Evolutionary conservation across 2,113 vertebrate species (phyloP).

Genomic region (Ancistrus triradiatus): DNA sequence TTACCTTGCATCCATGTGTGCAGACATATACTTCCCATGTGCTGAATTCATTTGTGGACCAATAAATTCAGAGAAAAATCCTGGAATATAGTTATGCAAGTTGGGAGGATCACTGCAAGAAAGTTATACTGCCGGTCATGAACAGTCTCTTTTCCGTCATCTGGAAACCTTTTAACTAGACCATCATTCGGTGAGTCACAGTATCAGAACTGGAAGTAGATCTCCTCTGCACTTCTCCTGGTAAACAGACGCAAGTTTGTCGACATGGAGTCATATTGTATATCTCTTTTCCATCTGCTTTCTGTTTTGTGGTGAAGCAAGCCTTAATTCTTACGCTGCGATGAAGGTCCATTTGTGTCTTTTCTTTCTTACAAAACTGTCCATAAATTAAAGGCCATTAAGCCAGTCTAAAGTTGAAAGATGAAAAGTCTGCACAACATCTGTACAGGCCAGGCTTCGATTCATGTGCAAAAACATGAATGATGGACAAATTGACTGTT

Average conservation of each 20-base stretch:
- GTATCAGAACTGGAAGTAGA: too few relatives aligned
- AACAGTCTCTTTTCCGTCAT: too few relatives aligned
- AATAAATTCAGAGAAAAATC: too few relatives aligned
- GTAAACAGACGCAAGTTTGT: slow-evolving; percentile 21
- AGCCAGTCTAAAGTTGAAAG: slow-evolving; percentile 8
- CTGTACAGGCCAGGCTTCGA: neutral
- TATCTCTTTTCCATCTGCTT: slow-evolving; percentile 31
- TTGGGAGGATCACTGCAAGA: too few relatives aligned
- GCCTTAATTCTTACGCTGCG: neutral
- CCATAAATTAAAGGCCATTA: slow-evolving; percentile 18
- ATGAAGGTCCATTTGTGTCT: neutral
- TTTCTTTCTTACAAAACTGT: slow-evolving; percentile 8
- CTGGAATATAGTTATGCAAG: too few relatives aligned
- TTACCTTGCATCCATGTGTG: too few relatives aligned
- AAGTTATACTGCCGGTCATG: too few relatives aligned
- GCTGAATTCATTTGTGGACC: too few relatives aligned
- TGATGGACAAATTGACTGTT: slow-evolving; percentile 5
- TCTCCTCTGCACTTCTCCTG: neutral
- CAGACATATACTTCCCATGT: too few relatives aligned
- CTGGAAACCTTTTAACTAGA: too few relatives aligned
- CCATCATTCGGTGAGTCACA: too few relatives aligned
- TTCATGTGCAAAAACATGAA: slow-evolving; percentile 6
- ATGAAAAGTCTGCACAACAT: neutral
- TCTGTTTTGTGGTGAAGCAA: slow-evolving; percentile 16
- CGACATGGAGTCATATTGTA: slow-evolving; percentile 5